A percentile compares a stretch with the other conserved stretches of the same genome.
These are phyloP conservation scores for Tinea pellionella DNA, from an alignment of 2,888 invertebrate genomes.

Conservation along the genomic window DNA sequence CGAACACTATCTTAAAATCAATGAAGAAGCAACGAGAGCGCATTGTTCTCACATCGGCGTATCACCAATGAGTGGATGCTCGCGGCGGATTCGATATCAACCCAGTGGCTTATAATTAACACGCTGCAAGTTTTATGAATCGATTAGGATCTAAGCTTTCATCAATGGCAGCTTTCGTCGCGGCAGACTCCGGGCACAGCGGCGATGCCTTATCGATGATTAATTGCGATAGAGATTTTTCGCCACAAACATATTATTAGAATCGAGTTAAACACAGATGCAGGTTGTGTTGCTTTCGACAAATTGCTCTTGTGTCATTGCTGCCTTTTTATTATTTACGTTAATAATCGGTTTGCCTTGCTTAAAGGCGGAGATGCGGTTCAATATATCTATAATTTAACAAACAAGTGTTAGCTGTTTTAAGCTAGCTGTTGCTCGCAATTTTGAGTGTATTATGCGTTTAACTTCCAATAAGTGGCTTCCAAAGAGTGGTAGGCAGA, in stretches of 20 bases:
- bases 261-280: constrained; percentile 43
- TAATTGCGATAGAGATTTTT: constrained; percentile 66
- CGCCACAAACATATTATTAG: constrained; percentile 56
- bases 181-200: constrained; percentile 35
- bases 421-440: no score
- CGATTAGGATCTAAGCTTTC: constrained; percentile 70
- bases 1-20: constrained; percentile 3
- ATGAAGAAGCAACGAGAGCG: neutral
- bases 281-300: constrained; percentile 41
- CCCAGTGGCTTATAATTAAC: constrained; percentile 69
- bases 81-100: constrained; percentile 38
- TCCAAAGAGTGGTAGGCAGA: no score
- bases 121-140: constrained; percentile 67
- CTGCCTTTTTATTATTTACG: constrained; percentile 35
- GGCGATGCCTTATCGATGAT: constrained; percentile 61
- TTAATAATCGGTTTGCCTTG: constrained; percentile 26
- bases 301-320: constrained; percentile 51
- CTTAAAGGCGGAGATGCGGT: constrained; percentile 1
- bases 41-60: constrained; percentile 36
- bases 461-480: no score
- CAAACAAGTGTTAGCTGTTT: neutral
- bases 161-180: constrained; percentile 65
- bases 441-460: no score
- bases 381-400: constrained; percentile 1
- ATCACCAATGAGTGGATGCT: constrained; percentile 38